Conservation (phyloP, 2,888 invertebrate species). For the Desoria tigrina region DNA sequence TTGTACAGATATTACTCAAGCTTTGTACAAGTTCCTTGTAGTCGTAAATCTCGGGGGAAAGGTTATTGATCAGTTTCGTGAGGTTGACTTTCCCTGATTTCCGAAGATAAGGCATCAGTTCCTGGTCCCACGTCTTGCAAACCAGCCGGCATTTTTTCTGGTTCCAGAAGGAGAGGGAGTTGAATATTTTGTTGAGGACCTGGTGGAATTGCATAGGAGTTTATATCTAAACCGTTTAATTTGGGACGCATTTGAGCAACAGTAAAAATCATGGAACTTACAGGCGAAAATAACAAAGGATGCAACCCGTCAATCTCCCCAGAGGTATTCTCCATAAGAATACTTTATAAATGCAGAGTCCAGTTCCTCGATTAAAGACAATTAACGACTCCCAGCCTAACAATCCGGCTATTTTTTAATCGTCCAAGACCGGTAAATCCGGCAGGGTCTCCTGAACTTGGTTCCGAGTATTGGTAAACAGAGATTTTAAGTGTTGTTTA, state of each 20-base stretch:
- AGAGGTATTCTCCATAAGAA: no score
- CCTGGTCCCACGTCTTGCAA: constrained; percentile 36
- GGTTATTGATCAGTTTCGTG: constrained; percentile 24
- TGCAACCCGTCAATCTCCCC: constrained; percentile 16
- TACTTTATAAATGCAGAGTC: no score
- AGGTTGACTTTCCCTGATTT: constrained; percentile 38
- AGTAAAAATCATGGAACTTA: constrained; percentile 25
- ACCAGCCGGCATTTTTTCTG: constrained; percentile 43
- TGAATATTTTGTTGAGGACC: constrained; percentile 37
- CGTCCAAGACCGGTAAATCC: no score
- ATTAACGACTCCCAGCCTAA: no score
- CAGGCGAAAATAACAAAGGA: constrained; percentile 37
- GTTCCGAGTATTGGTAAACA: no score
- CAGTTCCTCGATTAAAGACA: no score
- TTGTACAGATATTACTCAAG: constrained; percentile 34
- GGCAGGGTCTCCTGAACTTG: no score
- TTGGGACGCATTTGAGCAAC: no score
- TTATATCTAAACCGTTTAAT: not conserved
- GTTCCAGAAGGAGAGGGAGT: constrained; percentile 35
- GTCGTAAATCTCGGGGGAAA: not conserved
- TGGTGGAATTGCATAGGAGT: not conserved
- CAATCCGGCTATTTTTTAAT: no score
- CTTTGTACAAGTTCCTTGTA: constrained; percentile 12
- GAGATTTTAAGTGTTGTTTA: constrained; percentile 3
- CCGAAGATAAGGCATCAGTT: constrained; percentile 28